Conservation (phyloP, 2,797 vertebrate genomes). For the Meda fulgida region DNA sequence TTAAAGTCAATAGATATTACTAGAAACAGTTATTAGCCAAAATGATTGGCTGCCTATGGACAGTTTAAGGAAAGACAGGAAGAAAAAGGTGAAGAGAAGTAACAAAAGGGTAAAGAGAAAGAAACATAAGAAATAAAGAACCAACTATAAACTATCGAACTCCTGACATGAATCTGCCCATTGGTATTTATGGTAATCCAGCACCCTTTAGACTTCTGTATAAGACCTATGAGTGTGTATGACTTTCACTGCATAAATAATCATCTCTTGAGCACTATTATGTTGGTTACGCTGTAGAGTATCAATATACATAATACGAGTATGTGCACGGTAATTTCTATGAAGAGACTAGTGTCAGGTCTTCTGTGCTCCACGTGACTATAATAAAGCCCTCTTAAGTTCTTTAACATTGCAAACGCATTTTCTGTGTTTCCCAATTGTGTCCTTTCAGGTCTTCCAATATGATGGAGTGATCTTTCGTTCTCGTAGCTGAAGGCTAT, state of each 20-base stretch:
- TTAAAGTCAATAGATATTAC: not conserved
- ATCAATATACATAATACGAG: not conserved
- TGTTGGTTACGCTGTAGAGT: not conserved
- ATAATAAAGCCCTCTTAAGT: conserved; percentile 4
- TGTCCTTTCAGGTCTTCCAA: conserved; percentile 25
- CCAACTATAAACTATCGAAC: not conserved
- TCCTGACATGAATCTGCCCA: not conserved
- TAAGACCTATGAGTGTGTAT: not conserved
- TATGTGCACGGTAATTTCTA: not conserved
- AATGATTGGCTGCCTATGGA: not conserved
- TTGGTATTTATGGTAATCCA: not conserved
- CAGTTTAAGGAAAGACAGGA: not conserved
- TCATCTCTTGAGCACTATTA: not conserved
- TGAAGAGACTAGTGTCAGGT: not conserved
- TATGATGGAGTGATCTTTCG: conserved; percentile 19
- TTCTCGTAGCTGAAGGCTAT: conserved; percentile 24
- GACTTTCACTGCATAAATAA: not conserved
- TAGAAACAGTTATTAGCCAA: not conserved
- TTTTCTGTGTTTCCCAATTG: conserved; percentile 19
- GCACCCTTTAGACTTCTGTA: not conserved
- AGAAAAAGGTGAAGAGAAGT: not conserved
- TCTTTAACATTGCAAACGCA: not conserved
- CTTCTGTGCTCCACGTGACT: not conserved
- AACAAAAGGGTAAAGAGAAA: not conserved
- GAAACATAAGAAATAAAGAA: not conserved